Evolutionary conservation across 2,113 vertebrate species (phyloP).

Genomic region (Elaphurus davidianus): DNA sequence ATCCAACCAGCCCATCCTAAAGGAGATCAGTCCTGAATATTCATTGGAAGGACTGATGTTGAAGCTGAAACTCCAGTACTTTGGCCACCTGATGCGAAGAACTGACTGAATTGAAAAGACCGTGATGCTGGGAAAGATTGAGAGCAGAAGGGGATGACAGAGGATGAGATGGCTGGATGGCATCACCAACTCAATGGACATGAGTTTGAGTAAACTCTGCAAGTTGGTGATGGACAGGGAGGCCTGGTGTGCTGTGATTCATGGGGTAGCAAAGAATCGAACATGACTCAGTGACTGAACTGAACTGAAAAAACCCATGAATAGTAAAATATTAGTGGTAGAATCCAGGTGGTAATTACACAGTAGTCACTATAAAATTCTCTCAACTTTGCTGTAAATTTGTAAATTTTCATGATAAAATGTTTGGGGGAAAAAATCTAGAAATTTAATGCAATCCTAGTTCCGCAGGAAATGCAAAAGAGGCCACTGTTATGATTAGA

Average conservation of each 20-base stretch:
- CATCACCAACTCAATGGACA: background rate
- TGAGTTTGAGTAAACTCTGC: background rate
- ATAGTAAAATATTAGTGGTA: background rate
- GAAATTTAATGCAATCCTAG: background rate
- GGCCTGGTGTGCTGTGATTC: background rate
- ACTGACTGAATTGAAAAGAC: background rate
- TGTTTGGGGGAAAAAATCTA: background rate
- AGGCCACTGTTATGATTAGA: background rate
- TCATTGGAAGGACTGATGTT: background rate
- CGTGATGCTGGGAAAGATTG: background rate
- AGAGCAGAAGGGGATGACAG: background rate
- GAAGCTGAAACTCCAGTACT: background rate
- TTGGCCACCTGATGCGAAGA: background rate
- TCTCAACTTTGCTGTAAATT: background rate
- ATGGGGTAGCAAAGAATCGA: background rate
- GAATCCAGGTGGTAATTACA: background rate
- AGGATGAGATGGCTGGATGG: background rate
- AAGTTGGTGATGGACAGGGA: background rate
- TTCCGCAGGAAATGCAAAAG: background rate
- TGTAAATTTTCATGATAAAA: constrained; percentile 1
- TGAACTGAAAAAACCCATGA: background rate
- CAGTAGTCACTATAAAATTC: background rate
- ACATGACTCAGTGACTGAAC: background rate
- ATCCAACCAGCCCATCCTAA: background rate
- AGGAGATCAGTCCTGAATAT: background rate